A percentile compares a stretch with the other conserved stretches of the same genome.
Evolutionary conservation across 2,888 invertebrate species (phyloP).

Genomic region (Mythimna loreyi): DNA sequence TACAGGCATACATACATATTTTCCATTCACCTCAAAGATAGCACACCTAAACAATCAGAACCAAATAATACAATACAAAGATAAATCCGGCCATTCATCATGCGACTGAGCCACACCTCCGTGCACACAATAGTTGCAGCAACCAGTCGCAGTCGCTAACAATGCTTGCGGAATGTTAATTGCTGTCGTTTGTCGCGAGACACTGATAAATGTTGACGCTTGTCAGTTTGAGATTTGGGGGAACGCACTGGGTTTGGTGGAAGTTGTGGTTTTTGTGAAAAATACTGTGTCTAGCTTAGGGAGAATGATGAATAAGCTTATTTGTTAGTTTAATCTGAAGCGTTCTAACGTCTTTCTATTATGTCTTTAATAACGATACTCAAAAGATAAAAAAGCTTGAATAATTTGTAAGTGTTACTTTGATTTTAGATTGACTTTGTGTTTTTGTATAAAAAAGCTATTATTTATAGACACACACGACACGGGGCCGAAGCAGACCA

Average conservation of each 20-base stretch:
- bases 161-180: slow-evolving; percentile 88
- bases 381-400: too few species aligned
- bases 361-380: too few species aligned
- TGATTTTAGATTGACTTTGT: too few species aligned
- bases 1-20: too few species aligned
- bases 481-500: too few species aligned
- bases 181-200: slow-evolving; percentile 87
- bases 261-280: slow-evolving; percentile 55
- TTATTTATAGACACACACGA: too few species aligned
- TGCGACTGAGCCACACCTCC: slow-evolving; percentile 59
- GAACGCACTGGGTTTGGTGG: slow-evolving; percentile 69
- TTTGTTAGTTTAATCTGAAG: too few species aligned
- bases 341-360: too few species aligned
- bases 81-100: slow-evolving; percentile 60
- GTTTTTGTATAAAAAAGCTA: too few species aligned
- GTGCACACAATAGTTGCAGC: slow-evolving; percentile 67
- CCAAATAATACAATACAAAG: slow-evolving; percentile 33
- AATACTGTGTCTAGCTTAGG: too few species aligned
- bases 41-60: slow-evolving; percentile 20
- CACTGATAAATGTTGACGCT: slow-evolving; percentile 89
- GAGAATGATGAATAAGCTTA: too few species aligned
- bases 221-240: slow-evolving; percentile 81
- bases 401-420: too few species aligned
- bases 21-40: background rate
- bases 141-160: slow-evolving; percentile 75